These are phyloP conservation scores for Geococcyx californianus DNA, from an alignment of 2,113 vertebrate genomes.

Conservation along the genomic window DNA sequence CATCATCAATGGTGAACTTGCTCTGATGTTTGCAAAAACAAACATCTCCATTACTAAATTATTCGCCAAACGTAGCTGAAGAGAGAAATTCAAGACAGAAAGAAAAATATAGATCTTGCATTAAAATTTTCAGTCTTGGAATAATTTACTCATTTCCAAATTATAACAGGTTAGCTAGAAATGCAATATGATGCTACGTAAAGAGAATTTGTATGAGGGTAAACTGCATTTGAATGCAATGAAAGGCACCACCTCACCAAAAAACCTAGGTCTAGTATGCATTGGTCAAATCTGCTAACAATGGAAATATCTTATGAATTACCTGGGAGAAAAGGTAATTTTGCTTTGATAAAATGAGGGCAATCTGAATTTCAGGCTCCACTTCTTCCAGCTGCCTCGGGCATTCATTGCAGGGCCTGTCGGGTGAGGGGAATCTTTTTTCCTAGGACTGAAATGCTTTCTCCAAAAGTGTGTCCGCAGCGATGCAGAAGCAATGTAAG, in stretches of 20 bases:
- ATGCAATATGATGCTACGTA: neutral
- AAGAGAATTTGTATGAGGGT: neutral
- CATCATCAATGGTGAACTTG: neutral
- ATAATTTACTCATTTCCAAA: neutral
- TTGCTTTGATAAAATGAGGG: slow-evolving; percentile 23
- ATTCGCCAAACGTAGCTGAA: neutral
- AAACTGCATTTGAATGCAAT: neutral
- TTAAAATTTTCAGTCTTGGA: neutral
- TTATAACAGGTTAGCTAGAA: neutral
- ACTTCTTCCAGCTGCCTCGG: slow-evolving; percentile 28
- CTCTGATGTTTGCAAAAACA: neutral
- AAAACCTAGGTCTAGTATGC: neutral
- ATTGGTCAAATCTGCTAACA: neutral
- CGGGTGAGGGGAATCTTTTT: neutral
- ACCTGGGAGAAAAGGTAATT: neutral
- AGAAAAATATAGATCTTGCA: neutral
- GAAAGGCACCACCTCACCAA: neutral
- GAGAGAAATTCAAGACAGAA: neutral
- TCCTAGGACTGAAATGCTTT: neutral
- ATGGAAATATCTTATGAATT: neutral
- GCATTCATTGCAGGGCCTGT: slow-evolving; percentile 2
- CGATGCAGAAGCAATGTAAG: slow-evolving; percentile 17
- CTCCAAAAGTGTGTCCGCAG: neutral
- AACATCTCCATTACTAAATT: neutral
- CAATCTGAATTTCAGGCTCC: slow-evolving; percentile 62